phyloP scores from a whole-genome alignment of 2,888 invertebrate genomes.

The Synanthedon tipuliformis region DNA sequence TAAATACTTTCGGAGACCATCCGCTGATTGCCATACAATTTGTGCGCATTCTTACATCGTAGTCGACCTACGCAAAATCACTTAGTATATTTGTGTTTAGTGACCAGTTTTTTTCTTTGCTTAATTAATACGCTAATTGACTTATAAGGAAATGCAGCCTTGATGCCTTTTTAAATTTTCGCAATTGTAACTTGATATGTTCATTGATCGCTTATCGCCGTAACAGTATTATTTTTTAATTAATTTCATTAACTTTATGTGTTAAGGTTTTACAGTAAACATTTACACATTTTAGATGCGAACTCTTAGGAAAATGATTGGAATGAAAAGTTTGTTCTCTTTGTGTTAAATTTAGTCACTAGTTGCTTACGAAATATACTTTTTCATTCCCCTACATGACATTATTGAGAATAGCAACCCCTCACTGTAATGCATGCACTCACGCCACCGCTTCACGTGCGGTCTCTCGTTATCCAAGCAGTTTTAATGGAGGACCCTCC shows the following conservation, averaged over 20 bases:
- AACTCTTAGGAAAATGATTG: too few relatives aligned
- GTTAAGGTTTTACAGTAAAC: too few relatives aligned
- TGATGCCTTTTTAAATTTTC: conserved; percentile 12
- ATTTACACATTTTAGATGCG: too few relatives aligned
- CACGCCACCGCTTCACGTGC: conserved; percentile 24
- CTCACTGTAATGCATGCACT: conserved; percentile 48
- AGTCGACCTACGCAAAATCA: conserved; percentile 32
- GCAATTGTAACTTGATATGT: conserved; percentile 6
- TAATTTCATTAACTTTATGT: too few relatives aligned
- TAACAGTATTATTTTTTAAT: too few relatives aligned
- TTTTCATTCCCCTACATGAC: conserved; percentile 28
- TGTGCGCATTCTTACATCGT: conserved; percentile 35
- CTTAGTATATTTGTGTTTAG: not conserved
- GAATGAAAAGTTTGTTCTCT: not conserved
- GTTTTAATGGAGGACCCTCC: conserved; percentile 48
- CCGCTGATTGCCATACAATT: conserved; percentile 17
- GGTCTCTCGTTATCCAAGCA: conserved; percentile 42
- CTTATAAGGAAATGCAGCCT: conserved; percentile 15
- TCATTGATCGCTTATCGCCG: not conserved
- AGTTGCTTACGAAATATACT: conserved; percentile 19
- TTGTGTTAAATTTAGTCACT: too few relatives aligned
- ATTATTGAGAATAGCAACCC: conserved; percentile 26
- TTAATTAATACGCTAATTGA: not conserved
- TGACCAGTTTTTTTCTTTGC: not conserved
- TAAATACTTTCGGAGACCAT: not conserved